Base-by-base conservation (phyloP, 2,888 invertebrate genomes). In the Merodon equestris region DNA sequence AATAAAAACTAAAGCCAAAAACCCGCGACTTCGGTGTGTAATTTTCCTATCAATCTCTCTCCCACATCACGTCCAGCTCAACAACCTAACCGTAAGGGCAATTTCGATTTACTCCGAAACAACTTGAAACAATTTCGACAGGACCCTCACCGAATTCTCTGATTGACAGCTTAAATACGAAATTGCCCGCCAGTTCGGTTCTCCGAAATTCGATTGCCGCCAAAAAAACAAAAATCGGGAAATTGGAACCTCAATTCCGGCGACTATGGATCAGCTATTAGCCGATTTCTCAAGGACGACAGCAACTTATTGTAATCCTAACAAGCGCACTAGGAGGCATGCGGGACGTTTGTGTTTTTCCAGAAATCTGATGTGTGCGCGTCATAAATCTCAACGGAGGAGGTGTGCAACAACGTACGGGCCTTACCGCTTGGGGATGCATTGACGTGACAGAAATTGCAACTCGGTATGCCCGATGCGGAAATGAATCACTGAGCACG, bases 401-500 rank as follows among this genome's bases (percentile, higher is more conserved):
- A 45, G 13, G 38, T 40, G 9, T 45, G 61, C 19, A 74, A 61
- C 40, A 56, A 67, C 27, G 40, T 27, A 60, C 66, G 60, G 67
- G 61, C 27, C 27, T 36, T 15, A 17, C 15, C 27, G 42, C 71
- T 58, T 36, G 71, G 61, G 56, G 77, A 77, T 72, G 67, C 53
- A 72, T 51, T 79, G 73, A 79, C 79, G 79, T 79, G 79, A 79
- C 79, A 79, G 63, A 79, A 79, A 79, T 73, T 79, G 68, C 79
- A 79, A 54, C 73, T 64, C 48, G 73, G 57, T 68, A 79, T 79
- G 72, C 73, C 67, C 64, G 58, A 58, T 79, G 58, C 79, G 79
- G 79, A 79, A 79, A 73, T 79, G 79, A 79, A 73, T 79, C 79
- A 79, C 73, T 79, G 79, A 79, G 68, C 79, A 79, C 79, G 79